Percentiles rank a stretch among this genome's conserved stretches.
Conservation (phyloP, 2,113 vertebrate genomes). For the Paedocypris sp. region DNA sequence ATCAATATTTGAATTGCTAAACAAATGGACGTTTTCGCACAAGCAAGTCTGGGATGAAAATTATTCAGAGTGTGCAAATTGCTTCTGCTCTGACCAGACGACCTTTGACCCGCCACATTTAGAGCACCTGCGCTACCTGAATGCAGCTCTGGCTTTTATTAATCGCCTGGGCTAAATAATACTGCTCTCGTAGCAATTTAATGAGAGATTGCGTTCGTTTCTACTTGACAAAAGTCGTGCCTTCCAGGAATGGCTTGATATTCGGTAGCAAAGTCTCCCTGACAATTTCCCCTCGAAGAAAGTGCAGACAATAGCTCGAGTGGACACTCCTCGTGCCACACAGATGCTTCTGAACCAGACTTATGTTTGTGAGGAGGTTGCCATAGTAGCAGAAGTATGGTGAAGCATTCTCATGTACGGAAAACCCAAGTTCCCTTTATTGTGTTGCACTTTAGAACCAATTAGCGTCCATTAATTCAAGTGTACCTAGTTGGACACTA, state of each 20-base stretch:
- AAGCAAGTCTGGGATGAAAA: slow-evolving; percentile 28
- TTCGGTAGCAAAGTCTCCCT: background rate
- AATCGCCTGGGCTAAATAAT: slow-evolving; percentile 5
- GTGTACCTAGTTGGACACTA: too few species aligned
- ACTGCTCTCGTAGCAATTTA: background rate
- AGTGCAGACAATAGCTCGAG: background rate
- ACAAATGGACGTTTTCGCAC: slow-evolving; percentile 46
- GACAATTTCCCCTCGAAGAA: background rate
- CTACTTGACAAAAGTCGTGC: background rate
- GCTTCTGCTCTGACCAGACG: slow-evolving; percentile 24
- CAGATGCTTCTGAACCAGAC: background rate
- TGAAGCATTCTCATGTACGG: background rate
- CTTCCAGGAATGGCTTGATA: background rate
- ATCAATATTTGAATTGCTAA: slow-evolving; percentile 63
- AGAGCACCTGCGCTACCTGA: slow-evolving; percentile 31
- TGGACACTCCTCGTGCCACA: background rate
- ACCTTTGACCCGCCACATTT: slow-evolving; percentile 28
- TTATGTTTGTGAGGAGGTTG: background rate
- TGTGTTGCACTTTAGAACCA: background rate
- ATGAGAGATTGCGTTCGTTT: background rate
- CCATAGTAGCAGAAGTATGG: background rate
- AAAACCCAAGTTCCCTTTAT: too few species aligned
- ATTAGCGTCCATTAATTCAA: too few species aligned
- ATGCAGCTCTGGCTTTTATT: slow-evolving; percentile 33
- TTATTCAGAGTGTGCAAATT: slow-evolving; percentile 32